Percentiles rank a stretch among this genome's conserved stretches.
phyloP scores from a whole-genome alignment of 2,888 invertebrate genomes.

The Chloromyia formosa region DNA sequence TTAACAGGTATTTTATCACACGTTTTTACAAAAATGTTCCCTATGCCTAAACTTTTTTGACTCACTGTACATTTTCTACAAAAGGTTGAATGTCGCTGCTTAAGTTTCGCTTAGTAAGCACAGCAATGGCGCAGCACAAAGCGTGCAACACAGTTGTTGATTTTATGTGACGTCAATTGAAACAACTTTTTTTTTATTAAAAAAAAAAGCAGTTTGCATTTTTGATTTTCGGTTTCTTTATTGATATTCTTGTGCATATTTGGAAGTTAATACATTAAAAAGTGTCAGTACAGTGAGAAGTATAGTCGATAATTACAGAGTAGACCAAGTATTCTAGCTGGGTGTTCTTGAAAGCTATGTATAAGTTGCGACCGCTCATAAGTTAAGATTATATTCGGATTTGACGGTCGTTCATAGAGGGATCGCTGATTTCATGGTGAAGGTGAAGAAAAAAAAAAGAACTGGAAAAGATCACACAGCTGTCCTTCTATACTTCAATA shows the following conservation, averaged over 20 bases:
- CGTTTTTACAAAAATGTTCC: too few relatives aligned
- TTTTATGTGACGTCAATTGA: constrained; percentile 37
- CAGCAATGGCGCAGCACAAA: background rate
- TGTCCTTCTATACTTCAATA: constrained; percentile 17
- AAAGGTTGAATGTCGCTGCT: background rate
- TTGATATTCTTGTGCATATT: constrained; percentile 27
- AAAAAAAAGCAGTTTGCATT: constrained; percentile 34
- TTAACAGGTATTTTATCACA: too few relatives aligned
- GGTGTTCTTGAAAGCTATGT: background rate
- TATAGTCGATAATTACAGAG: background rate
- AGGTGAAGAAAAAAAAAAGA: constrained; percentile 3
- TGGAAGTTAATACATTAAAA: constrained; percentile 9
- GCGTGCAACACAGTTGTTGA: constrained; percentile 14
- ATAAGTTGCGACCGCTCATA: too few relatives aligned
- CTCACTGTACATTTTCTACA: too few relatives aligned
- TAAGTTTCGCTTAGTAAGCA: background rate
- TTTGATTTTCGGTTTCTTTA: constrained; percentile 29
- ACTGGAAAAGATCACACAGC: background rate
- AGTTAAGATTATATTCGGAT: too few relatives aligned
- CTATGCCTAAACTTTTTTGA: too few relatives aligned
- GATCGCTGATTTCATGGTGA: background rate
- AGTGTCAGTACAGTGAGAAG: background rate
- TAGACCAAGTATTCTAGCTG: background rate
- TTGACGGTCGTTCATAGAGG: too few relatives aligned
- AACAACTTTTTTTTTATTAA: constrained; percentile 23